Base-by-base conservation (phyloP, 2,113 vertebrate species). In the Muntiacus muntjak region DNA sequence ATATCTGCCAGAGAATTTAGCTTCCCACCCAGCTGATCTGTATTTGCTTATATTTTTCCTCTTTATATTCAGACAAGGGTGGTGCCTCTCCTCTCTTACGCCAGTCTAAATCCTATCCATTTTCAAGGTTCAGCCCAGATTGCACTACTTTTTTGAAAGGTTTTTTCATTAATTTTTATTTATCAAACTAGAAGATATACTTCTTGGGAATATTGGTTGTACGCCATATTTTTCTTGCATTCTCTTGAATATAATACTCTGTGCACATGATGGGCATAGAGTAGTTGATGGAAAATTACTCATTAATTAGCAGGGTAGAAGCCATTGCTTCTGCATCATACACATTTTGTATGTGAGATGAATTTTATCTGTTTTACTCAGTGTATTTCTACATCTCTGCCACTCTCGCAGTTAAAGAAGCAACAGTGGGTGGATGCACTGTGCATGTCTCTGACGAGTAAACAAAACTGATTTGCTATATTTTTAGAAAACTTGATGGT, bases 401-500 rank as follows among this genome's bases (percentile, higher is more conserved):
- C 40, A 52, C 40, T 86, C 58, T 45, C 67, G 40, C 60, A 97
- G 84, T 93, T 92, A 87, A 45, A 84, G 93, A 83, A 95, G 57
- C 81, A 64, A 54, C 74, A 62, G 97, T 98, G 97, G 98, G 97
- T 82, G 93, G 97, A 91, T 89, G 82, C 30, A 7, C 87, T 97
- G 76, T 96, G 87, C 60, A 7, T 67, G 30, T 86, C 94, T 95
- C 83, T 96, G 86, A 95, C 76, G 95, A 98, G 94, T 76, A 92
- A 93, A 94, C 95, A 94, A 97, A 98, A 93, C 78, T 62, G 94
- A 98, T 97, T 96, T 91, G 57, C 97, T 96, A 62, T 97, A 97
- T 96, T 94, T 98, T 98, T 97, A 94, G 96, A 94, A 95, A 97
- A 54, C 88, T 96, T 54, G 87, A 95, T 98, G 96, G 90, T 96